These are phyloP conservation scores for Telenomus remus DNA, from an alignment of 1,140 invertebrate genomes.

Conservation along the genomic window DNA sequence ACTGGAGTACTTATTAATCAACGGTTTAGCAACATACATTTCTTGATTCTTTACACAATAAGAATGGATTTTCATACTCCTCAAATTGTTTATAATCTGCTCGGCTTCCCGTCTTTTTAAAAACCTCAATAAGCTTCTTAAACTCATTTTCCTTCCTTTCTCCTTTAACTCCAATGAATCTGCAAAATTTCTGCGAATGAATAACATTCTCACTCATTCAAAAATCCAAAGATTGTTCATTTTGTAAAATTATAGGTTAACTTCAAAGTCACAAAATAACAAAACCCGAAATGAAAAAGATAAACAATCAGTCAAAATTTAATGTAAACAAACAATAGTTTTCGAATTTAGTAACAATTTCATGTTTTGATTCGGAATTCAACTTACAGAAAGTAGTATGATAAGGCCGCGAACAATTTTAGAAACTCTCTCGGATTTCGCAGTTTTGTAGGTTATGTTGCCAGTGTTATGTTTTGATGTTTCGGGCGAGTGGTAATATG, in stretches of 20 bases:
- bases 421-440: neutral
- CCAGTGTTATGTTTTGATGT: constrained; percentile 19
- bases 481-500: neutral
- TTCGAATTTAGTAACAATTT: no score
- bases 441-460: neutral
- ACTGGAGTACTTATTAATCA: constrained; percentile 60
- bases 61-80: constrained; percentile 19
- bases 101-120: constrained; percentile 25
- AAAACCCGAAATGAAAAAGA: no score
- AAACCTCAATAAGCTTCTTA: constrained; percentile 17
- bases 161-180: neutral
- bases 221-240: neutral
- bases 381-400: no score
- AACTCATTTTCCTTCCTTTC: constrained; percentile 26
- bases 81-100: constrained; percentile 20
- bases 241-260: neutral
- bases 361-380: no score
- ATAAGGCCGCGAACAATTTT: no score
- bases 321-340: no score
- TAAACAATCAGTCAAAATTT: no score
- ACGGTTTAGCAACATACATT: constrained; percentile 11
- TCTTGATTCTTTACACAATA: constrained; percentile 30
- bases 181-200: neutral
- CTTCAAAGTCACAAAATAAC: neutral
- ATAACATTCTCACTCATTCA: constrained; percentile 2